Base-by-base conservation (phyloP, 2,797 vertebrate species). In the Hoplostethus mediterraneus region DNA sequence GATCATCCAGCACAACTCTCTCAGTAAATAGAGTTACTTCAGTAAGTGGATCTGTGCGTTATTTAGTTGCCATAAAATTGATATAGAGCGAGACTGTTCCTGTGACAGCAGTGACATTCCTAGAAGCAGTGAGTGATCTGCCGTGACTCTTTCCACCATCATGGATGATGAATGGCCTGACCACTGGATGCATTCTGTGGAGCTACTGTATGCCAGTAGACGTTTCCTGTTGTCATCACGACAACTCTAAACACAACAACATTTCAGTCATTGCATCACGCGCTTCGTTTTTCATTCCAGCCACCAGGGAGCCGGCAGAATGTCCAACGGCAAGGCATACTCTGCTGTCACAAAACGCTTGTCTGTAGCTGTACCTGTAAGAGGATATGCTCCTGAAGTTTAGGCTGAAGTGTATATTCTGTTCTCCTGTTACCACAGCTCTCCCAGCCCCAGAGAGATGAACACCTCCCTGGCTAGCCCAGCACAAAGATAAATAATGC, bases 401-500 rank as follows among this genome's bases (percentile, higher is more conserved):
- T 13, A 31, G 53, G 36, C 44, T 70, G 21, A 33, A 49, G 30
- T 54, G 58, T 51, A 49, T 64, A 63, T 21, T 63, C 47, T 75
- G 21, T 63, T 56, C 72, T 87, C 71, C 31, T 57, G 56, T 84
- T 81, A 82, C 77, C 28, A 38, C 44, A 68, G 58, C 21, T 60
- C 62, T 67, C 59, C 59, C 10, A 40, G 64, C 33, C 9, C 38
- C 60, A 71, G 36, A 16, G 36, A 69, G 28, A 63, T 60, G 45
- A 52, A 57, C 52, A 49, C 62, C 52, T 75, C 31, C 7, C 52
- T 79, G 74, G 62, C 59, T 49, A 33, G 25, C 21, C 1, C 17
- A 65, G 71, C 7, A 53, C 51, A 72, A 63, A 61, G 58, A 75
- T 89, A 73, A 93, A 90, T 91, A 84, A 90, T 89, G 65, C 31